Evolutionary conservation across 2,888 invertebrate genomes (phyloP).

Genomic region (Periphyllus acericola): DNA sequence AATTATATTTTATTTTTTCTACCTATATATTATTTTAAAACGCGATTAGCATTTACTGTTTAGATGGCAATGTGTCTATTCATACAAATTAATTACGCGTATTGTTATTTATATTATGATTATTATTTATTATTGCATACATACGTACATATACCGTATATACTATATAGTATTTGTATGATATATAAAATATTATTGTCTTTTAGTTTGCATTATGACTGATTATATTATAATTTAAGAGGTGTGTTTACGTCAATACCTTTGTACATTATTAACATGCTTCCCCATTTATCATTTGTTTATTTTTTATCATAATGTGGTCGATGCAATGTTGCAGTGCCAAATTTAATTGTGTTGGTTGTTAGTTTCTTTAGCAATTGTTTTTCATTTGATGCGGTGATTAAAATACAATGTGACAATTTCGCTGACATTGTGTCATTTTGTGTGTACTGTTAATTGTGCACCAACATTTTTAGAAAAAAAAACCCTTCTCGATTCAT

Average conservation of each 20-base stretch:
- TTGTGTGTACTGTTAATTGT: no score
- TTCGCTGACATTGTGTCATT: no score
- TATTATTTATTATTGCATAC: constrained; percentile 37
- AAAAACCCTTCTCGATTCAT: no score
- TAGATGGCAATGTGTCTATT: neutral
- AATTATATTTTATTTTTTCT: constrained; percentile 23
- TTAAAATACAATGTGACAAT: no score
- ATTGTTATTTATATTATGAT: constrained; percentile 38
- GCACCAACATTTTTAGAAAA: no score
- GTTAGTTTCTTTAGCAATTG: neutral
- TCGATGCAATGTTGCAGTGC: neutral
- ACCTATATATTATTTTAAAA: constrained; percentile 25
- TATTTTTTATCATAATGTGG: constrained; percentile 7
- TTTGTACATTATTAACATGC: constrained; percentile 42
- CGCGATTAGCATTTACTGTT: neutral
- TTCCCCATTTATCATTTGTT: constrained; percentile 38
- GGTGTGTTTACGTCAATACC: constrained; percentile 42
- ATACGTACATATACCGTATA: neutral
- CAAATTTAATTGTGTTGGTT: constrained; percentile 14
- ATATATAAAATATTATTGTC: constrained; percentile 36
- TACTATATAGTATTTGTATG: neutral
- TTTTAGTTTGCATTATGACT: constrained; percentile 61
- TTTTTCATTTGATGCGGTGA: no score
- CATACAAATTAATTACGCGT: constrained; percentile 4
- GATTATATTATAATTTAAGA: constrained; percentile 59